A percentile compares a stretch with the other conserved stretches of the same genome.
phyloP scores from a whole-genome alignment of 2,797 vertebrate species.

The Enteromius afrohamiltoni region DNA sequence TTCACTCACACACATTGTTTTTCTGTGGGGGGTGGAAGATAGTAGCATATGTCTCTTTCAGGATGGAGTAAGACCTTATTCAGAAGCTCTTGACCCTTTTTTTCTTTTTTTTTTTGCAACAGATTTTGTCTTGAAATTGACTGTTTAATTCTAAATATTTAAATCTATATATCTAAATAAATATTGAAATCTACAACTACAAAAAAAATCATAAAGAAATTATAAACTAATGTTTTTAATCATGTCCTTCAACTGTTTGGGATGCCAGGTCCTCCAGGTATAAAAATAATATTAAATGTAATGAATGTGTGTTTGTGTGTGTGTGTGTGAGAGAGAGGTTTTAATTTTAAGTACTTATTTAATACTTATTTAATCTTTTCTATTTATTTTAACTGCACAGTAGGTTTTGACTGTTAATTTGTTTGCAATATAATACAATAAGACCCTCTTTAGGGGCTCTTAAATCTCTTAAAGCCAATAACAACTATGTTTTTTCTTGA shows the following conservation, averaged over 20 bases:
- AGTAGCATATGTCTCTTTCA: slow-evolving; percentile 5
- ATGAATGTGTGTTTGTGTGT: background rate
- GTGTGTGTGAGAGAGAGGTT: too few species aligned
- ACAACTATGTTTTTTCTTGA: background rate
- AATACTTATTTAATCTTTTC: background rate
- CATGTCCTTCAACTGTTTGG: background rate
- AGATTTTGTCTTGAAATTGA: background rate
- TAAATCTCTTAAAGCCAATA: background rate
- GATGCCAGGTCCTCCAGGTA: background rate
- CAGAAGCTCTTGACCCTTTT: background rate
- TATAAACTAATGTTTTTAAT: background rate
- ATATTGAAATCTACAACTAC: too few species aligned
- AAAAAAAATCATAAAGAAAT: too few species aligned
- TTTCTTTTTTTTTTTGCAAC: background rate
- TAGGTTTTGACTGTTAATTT: background rate
- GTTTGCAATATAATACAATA: background rate
- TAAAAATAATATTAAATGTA: background rate
- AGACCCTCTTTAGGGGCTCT: background rate
- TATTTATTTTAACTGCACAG: background rate
- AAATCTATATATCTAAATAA: background rate
- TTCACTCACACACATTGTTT: slow-evolving; percentile 42
- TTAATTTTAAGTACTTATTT: too few species aligned
- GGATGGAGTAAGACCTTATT: background rate
- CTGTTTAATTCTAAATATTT: background rate
- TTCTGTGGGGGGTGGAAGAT: background rate